Evolutionary conservation across 2,888 invertebrate species (phyloP), one percentile per base, ranked within the genome.

Genomic region (Chalcis sispes): DNA sequence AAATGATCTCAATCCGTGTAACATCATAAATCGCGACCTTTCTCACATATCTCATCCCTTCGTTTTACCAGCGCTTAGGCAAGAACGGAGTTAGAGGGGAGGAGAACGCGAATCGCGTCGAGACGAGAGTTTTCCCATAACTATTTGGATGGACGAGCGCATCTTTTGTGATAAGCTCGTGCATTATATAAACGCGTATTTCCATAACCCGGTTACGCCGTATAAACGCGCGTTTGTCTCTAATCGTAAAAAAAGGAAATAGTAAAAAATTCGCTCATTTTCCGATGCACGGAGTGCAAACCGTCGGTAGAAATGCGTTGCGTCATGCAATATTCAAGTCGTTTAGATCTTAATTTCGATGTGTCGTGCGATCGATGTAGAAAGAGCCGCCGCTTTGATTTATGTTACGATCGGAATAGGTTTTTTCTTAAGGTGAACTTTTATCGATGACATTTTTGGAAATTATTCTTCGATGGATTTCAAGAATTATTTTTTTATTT

Each of bases 291-390:
- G 52, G 1, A 32, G 32, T 32, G 32, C 32, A 8, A 32, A 8
- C 32, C 8, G 15, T 32, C 52, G 52, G 23, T 50, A 15, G 23
- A 52, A 52, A 56, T 32, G n/a, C 59, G 8, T n/a, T n/a, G n/a
- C n/a, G n/a, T n/a, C n/a, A n/a, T n/a, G 36, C 20, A 13, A 2
- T 2, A 42, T 23, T 18, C 46, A 0, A 36, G 62, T 32, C 52
- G 32, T 64, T 72, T 72, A 72, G 71, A 64, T 72, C 42, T 72
- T 64, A 64, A 64, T 64, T 72, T 3, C 46, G 71, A 72, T 72
- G 54, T n/a, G 18, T 18, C 1, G 15, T 20, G 32, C 20, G 36
- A 13, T 42, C 18, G 20, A 5, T 4, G 20, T 40, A 0, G 10
- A 40, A 8, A 1, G 8, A n/a, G 15, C 15, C 52, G 54, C 8